phyloP scores from a whole-genome alignment of 2,888 invertebrate species.

The Orthosia cruda region DNA sequence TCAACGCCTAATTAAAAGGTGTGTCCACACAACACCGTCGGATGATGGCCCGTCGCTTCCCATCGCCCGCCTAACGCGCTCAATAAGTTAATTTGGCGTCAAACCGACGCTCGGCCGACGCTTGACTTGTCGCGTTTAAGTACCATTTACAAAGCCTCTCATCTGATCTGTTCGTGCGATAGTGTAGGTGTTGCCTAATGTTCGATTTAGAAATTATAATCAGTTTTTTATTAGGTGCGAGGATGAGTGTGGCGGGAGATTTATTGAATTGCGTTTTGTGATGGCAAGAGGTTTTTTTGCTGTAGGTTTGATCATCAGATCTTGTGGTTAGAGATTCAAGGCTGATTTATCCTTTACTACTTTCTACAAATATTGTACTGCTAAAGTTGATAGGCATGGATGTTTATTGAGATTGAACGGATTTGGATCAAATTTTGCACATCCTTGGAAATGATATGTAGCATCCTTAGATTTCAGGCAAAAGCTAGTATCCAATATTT shows the following conservation, averaged over 20 bases:
- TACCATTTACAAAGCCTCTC: constrained; percentile 60
- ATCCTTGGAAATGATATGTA: too few species aligned
- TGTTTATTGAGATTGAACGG: too few species aligned
- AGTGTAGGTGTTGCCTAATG: constrained; percentile 65
- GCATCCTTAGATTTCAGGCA: too few species aligned
- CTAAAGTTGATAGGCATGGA: too few species aligned
- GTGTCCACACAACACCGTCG: constrained; percentile 67
- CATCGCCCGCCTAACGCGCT: constrained; percentile 68
- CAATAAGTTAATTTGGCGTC: constrained; percentile 85
- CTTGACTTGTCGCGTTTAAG: constrained; percentile 70
- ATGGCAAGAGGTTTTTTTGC: constrained; percentile 5
- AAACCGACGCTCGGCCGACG: constrained; percentile 75
- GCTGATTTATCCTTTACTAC: too few species aligned
- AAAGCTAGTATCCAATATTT: too few species aligned
- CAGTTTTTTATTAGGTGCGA: constrained; percentile 40
- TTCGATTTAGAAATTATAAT: constrained; percentile 59
- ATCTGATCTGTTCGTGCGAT: constrained; percentile 63
- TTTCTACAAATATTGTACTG: too few species aligned
- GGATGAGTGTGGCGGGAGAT: constrained; percentile 1
- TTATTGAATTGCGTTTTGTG: constrained; percentile 15
- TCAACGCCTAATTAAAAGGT: constrained; percentile 44
- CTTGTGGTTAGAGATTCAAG: not conserved
- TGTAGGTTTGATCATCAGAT: not conserved
- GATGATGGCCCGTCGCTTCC: constrained; percentile 52
- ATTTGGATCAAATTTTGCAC: too few species aligned